Evolutionary conservation across 2,888 invertebrate genomes (phyloP).

Genomic region (Eudasyphora cyanicolor): DNA sequence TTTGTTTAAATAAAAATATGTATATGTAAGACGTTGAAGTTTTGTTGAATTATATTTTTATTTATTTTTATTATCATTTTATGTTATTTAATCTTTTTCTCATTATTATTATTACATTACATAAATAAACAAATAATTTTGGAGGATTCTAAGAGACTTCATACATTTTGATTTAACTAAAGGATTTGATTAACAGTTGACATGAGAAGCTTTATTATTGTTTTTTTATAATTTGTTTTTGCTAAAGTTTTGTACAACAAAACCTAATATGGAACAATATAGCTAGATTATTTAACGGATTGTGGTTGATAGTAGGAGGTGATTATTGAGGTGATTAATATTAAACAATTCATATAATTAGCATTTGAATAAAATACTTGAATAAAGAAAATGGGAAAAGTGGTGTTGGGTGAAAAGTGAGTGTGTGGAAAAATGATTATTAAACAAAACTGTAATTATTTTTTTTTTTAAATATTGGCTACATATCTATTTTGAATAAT

Average conservation of each 20-base stretch:
- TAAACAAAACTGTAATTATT: not conserved
- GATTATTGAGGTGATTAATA: no score
- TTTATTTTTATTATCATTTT: conserved; percentile 11
- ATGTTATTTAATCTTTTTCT: not conserved
- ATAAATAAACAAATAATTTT: conserved; percentile 15
- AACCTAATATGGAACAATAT: not conserved
- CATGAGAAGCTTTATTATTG: not conserved
- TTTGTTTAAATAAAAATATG: no score
- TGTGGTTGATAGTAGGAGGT: not conserved
- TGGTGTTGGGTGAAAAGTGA: not conserved
- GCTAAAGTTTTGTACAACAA: not conserved
- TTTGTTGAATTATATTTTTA: conserved; percentile 20
- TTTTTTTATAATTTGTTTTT: conserved; percentile 16
- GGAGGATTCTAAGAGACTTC: not conserved
- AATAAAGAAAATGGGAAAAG: not conserved
- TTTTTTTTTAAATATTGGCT: not conserved
- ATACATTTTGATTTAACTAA: conserved; percentile 14
- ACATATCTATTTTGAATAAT: not conserved
- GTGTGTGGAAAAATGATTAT: not conserved
- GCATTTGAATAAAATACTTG: not conserved
- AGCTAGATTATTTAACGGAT: not conserved
- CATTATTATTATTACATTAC: not conserved
- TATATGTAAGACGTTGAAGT: not conserved
- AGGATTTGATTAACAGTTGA: conserved; percentile 13
- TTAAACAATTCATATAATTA: not conserved